These are phyloP conservation scores for Nomada ferruginata DNA, from an alignment of 2,888 invertebrate genomes.

Conservation along the genomic window DNA sequence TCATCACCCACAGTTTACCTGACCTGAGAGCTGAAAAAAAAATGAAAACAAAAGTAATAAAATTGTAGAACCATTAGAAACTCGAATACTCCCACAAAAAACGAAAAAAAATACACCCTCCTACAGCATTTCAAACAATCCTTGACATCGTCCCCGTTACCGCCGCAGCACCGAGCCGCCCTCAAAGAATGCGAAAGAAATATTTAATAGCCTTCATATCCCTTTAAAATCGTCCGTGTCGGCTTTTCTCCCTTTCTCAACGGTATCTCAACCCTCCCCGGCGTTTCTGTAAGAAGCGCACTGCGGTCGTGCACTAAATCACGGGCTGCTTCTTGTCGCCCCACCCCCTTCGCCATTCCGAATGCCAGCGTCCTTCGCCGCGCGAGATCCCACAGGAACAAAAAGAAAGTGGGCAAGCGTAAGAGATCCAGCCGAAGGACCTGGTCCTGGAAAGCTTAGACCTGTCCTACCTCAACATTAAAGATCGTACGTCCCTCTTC, in stretches of 20 bases:
- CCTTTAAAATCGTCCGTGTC: conserved; percentile 33
- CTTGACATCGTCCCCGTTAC: too few relatives aligned
- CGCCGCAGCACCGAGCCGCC: too few relatives aligned
- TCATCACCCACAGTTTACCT: too few relatives aligned
- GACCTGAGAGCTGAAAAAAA: too few relatives aligned
- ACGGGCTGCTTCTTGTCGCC: conserved; percentile 76
- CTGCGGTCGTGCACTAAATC: conserved; percentile 80
- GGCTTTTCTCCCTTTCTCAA: conserved; percentile 6
- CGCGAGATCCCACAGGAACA: conserved; percentile 44
- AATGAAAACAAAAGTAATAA: too few relatives aligned
- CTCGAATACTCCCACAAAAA: too few relatives aligned
- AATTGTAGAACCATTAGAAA: too few relatives aligned
- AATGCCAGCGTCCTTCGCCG: conserved; percentile 40
- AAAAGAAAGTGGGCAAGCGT: conserved; percentile 39
- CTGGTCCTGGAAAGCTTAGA: conserved; percentile 59
- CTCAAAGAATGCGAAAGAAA: background rate
- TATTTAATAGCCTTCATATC: conserved; percentile 30
- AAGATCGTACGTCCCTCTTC: conserved; percentile 56
- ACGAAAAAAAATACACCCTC: too few relatives aligned
- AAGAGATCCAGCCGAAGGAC: conserved; percentile 27
- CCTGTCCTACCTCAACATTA: conserved; percentile 72
- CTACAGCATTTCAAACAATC: too few relatives aligned
- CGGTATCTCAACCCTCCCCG: conserved; percentile 37
- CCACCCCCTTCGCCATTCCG: conserved; percentile 65
- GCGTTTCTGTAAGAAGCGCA: conserved; percentile 69